Conservation (phyloP, 2,888 invertebrate genomes). For the Scaptomyza flava region DNA sequence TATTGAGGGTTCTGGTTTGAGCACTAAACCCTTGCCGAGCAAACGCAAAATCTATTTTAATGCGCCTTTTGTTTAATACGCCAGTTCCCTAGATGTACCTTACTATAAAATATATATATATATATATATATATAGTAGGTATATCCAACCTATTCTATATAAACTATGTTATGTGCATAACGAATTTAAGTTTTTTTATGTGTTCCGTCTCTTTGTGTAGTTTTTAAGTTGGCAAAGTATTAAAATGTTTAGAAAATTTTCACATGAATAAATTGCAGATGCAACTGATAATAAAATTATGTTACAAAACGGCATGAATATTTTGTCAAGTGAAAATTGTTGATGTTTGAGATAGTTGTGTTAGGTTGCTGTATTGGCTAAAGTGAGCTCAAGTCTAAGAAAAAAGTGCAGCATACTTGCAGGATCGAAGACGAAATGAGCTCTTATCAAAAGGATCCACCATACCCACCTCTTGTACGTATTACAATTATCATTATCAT, state of each 20-base stretch:
- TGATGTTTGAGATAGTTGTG: neutral
- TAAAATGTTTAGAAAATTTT: conserved; percentile 63
- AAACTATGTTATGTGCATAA: conserved; percentile 27
- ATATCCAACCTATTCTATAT: conserved; percentile 27
- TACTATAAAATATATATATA: conserved; percentile 1
- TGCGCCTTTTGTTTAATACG: conserved; percentile 82
- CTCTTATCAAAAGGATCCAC: no score
- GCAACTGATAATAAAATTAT: conserved; percentile 18
- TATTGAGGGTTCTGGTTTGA: conserved; percentile 82
- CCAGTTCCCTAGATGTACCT: conserved; percentile 28
- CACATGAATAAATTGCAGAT: conserved; percentile 47
- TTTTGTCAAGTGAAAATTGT: neutral
- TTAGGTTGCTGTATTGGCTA: neutral
- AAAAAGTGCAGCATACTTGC: no score
- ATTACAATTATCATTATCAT: no score
- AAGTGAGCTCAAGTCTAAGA: neutral
- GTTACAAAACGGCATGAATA: neutral
- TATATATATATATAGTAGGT: conserved; percentile 4
- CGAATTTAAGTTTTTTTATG: conserved; percentile 58
- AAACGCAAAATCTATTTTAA: conserved; percentile 84
- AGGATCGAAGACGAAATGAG: no score
- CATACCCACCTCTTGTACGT: no score
- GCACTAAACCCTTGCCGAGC: conserved; percentile 83
- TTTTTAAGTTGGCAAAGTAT: conserved; percentile 61
- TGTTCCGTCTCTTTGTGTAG: conserved; percentile 56